These are phyloP conservation scores for Petrocephalus schoutedeni DNA, from an alignment of 2,797 vertebrate genomes.

Conservation along the genomic window DNA sequence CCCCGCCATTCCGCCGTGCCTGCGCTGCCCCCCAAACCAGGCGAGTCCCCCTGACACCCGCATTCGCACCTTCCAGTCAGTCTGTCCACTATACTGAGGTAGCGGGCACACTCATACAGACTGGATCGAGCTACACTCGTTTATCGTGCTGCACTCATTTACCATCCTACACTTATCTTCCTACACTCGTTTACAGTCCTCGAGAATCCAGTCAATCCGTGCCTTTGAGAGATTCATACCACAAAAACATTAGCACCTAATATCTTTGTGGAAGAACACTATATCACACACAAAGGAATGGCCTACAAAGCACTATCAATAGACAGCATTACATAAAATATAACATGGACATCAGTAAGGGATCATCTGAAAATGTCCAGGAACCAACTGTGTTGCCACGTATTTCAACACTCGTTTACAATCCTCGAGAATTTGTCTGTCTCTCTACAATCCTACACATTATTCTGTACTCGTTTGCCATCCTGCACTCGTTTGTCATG, in stretches of 20 bases:
- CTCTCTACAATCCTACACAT: no score
- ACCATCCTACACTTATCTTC: no score
- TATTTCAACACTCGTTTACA: no score
- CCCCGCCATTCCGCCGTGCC: slow-evolving; percentile 50
- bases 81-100: background rate
- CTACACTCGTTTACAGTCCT: background rate
- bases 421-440: no score
- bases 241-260: no score
- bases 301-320: no score
- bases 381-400: no score
- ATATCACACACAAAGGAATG: no score
- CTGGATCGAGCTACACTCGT: background rate
- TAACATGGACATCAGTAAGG: background rate
- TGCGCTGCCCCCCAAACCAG: slow-evolving; percentile 66
- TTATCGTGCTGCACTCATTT: background rate
- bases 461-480: background rate
- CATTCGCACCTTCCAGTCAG: background rate
- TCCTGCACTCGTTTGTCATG: background rate
- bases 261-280: no score
- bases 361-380: background rate
- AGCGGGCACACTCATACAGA: background rate
- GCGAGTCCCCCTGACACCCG: slow-evolving; percentile 35
- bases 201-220: no score
- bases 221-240: no score
- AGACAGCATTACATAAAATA: no score